Evolutionary conservation across 1,140 invertebrate genomes (phyloP).

Genomic region (Amphibalanus amphitrite): DNA sequence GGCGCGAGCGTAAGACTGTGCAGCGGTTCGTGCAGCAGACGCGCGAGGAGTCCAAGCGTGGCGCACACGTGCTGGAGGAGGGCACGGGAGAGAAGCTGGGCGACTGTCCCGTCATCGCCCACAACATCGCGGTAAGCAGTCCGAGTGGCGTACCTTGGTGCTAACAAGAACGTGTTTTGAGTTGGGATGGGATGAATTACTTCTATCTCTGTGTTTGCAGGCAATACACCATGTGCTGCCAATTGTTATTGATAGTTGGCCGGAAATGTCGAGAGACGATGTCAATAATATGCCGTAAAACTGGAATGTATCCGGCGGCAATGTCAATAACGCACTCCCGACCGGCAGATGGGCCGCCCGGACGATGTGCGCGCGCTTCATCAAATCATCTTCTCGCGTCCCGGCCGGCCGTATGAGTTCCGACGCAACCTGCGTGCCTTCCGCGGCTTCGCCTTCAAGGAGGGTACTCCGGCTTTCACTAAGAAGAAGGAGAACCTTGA

Average conservation of each 20-base stretch:
- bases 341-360: constrained; percentile 21
- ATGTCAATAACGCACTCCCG: constrained; percentile 9
- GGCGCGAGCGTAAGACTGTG: constrained; percentile 26
- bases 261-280: too few species aligned
- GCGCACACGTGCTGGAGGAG: constrained; percentile 24
- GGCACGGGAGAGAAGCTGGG: constrained; percentile 26
- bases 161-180: too few species aligned
- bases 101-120: constrained; percentile 22
- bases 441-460: constrained; percentile 27
- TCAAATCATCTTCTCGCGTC: constrained; percentile 23
- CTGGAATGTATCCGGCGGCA: too few species aligned
- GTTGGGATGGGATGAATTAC: too few species aligned
- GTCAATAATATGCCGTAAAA: too few species aligned
- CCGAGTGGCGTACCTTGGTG: too few species aligned
- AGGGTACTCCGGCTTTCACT: constrained; percentile 24
- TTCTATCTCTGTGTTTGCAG: too few species aligned
- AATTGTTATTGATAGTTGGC: too few species aligned
- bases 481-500: constrained; percentile 22
- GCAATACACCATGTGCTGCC: too few species aligned
- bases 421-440: constrained; percentile 29
- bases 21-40: constrained; percentile 24
- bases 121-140: constrained; percentile 10
- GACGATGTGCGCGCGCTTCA: constrained; percentile 27
- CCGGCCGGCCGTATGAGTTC: constrained; percentile 24
- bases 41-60: constrained; percentile 19